Evolutionary conservation across 2,888 invertebrate species (phyloP), one percentile per base, ranked within the genome.

Genomic region (Drosophila sordidapex): DNA sequence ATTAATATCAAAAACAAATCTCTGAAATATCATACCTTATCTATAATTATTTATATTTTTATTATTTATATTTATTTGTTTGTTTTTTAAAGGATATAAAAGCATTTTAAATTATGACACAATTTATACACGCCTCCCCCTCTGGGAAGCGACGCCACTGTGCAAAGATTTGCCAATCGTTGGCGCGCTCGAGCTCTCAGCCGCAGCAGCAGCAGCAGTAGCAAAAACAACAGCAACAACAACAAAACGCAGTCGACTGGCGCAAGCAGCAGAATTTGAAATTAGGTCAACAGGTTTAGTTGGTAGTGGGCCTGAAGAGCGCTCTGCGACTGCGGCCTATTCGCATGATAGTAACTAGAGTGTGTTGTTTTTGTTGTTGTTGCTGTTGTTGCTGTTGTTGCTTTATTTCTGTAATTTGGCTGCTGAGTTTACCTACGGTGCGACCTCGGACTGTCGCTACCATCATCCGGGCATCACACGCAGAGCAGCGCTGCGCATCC

Each of bases 251-350:
- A 29, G 70, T 63, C 69, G 68, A 70, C 81, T 80, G 80, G 75
- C 82, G 75, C 82, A 82, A 81, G 82, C 85, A 86, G 86, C 86
- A 86, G 90, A 87, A 89, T 80, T 90, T 90, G 90, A 93, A 93
- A 93, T 93, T 93, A 92, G 93, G 93, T 93, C 93, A 93, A 93
- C 93, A 93, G 93, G 92, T 93, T 93, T 93, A 91, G 91, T 91
- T 91, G 90, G 86, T 82, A 79, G 83, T 81, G 80, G 78, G 76
- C 74, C 83, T 83, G 70, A 81, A 81, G 83, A 81, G 82, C 71
- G 79, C 81, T 78, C 82, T 79, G 81, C 73, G 70, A 76, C 78
- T 76, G 78, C 76, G 78, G 78, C 73, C 81, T 80, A 80, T 68
- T 64, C 78, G 78, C 59, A 76, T 66, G 81, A 76, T 79, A 80